Conservation (phyloP, 2,888 invertebrate species). For the Coremacera marginata region DNA sequence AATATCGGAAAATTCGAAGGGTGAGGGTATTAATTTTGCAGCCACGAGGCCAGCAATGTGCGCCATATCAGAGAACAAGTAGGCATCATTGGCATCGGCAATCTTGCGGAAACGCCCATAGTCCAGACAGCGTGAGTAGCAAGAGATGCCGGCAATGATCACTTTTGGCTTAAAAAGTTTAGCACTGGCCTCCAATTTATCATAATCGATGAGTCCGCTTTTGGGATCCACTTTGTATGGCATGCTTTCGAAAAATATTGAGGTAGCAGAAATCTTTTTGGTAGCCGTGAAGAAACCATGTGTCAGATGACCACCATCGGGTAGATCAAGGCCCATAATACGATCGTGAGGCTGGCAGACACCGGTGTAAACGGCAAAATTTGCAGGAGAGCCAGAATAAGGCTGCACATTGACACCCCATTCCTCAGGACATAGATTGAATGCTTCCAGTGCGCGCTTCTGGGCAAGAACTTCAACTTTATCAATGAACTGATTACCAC, state of each 20-base stretch:
- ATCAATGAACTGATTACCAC: conserved; percentile 96
- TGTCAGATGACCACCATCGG: conserved; percentile 96
- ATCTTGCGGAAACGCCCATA: conserved; percentile 90
- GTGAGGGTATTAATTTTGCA: conserved; percentile 88
- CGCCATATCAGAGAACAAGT: conserved; percentile 95
- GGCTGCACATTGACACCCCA: conserved; percentile 99
- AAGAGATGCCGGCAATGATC: conserved; percentile 94
- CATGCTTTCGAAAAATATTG: conserved; percentile 98
- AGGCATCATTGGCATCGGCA: conserved; percentile 86
- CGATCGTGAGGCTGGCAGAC: conserved; percentile 91
- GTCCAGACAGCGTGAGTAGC: conserved; percentile 93
- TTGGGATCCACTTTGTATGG: conserved; percentile 91
- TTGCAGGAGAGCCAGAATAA: conserved; percentile 94
- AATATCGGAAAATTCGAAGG: conserved; percentile 91
- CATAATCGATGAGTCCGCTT: conserved; percentile 94
- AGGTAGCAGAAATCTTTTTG: conserved; percentile 96
- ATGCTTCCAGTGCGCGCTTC: conserved; percentile 87
- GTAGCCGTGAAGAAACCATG: conserved; percentile 91
- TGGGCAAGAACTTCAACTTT: conserved; percentile 92
- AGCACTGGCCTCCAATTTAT: conserved; percentile 84
- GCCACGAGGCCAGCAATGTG: conserved; percentile 94
- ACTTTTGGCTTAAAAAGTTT: conserved; percentile 90
- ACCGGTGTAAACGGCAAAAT: conserved; percentile 96
- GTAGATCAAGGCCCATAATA: conserved; percentile 96
- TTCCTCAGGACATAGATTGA: conserved; percentile 81